phyloP scores from a whole-genome alignment of 1,140 invertebrate species.

The Drosophila micromelanica region DNA sequence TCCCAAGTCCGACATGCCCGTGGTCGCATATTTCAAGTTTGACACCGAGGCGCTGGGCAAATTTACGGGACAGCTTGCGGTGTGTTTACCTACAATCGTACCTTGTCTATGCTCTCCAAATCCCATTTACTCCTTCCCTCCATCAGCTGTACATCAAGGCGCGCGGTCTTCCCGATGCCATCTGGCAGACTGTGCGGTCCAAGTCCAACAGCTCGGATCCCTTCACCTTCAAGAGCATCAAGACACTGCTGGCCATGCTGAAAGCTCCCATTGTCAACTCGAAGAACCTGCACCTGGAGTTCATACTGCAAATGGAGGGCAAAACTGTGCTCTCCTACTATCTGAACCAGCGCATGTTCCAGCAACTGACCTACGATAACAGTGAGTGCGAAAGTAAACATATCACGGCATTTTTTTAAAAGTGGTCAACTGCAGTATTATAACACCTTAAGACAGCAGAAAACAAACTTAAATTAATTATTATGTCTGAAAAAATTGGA shows the following conservation, averaged over 20 bases:
- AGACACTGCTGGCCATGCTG: constrained; percentile 85
- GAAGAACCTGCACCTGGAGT: constrained; percentile 86
- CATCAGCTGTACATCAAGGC: constrained; percentile 86
- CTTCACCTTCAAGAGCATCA: constrained; percentile 84
- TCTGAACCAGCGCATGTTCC: constrained; percentile 86
- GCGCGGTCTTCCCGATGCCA: constrained; percentile 84
- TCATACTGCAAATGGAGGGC: constrained; percentile 86
- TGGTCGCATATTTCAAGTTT: constrained; percentile 86
- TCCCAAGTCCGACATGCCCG: constrained; percentile 87
- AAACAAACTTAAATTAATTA: no score
- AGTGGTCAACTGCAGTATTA: no score
- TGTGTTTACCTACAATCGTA: constrained; percentile 66
- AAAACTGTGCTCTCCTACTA: constrained; percentile 87
- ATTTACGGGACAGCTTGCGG: constrained; percentile 86
- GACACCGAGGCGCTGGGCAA: constrained; percentile 87
- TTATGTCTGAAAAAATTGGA: no score
- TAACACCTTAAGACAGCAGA: no score
- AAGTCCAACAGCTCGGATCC: constrained; percentile 78
- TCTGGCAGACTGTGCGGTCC: constrained; percentile 75
- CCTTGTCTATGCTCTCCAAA: not conserved
- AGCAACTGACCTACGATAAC: constrained; percentile 83
- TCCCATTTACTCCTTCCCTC: not conserved
- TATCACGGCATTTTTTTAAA: no score
- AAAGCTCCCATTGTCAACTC: constrained; percentile 84
- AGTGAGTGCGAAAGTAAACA: constrained; percentile 56